Evolutionary conservation across 1,140 invertebrate species (phyloP).

Genomic region (Drosophila carrolli): DNA sequence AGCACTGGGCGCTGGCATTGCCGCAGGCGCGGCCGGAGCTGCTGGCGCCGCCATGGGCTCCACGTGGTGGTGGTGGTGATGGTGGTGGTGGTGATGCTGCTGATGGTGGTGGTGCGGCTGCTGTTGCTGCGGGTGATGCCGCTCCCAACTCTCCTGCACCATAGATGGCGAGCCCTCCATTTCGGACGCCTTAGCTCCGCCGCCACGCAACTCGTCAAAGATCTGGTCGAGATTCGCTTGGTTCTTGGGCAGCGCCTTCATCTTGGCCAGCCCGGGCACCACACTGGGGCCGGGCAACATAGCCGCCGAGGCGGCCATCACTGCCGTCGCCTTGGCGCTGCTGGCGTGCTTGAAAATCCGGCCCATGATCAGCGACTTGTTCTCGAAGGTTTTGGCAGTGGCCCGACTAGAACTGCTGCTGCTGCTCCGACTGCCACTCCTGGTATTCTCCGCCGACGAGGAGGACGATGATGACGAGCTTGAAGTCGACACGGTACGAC

Average conservation of each 20-base stretch:
- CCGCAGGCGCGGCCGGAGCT: conserved; percentile 34
- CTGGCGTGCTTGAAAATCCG: conserved; percentile 86
- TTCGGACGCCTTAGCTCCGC: conserved; percentile 16
- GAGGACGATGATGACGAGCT: conserved; percentile 55
- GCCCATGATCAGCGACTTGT: conserved; percentile 86
- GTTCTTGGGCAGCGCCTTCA: conserved; percentile 61
- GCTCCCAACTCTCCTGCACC: conserved; percentile 14
- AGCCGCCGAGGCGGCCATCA: conserved; percentile 4
- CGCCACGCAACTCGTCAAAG: conserved; percentile 75
- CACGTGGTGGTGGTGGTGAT: conserved; percentile 31
- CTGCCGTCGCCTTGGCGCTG: conserved; percentile 61
- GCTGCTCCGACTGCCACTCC: conserved; percentile 46
- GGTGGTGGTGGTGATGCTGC: conserved; percentile 19
- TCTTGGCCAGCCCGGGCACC: conserved; percentile 9
- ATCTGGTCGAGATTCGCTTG: conserved; percentile 79
- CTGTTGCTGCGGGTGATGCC: not conserved
- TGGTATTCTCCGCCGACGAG: conserved; percentile 28
- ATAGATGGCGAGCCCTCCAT: not conserved
- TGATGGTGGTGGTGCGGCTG: not conserved
- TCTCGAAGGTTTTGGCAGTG: conserved; percentile 82
- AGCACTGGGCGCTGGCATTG: conserved; percentile 45
- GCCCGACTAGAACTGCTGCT: conserved; percentile 75
- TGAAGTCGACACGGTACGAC: conserved; percentile 27
- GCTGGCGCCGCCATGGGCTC: conserved; percentile 45
- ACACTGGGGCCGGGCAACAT: conserved; percentile 8